phyloP scores from a whole-genome alignment of 1,140 invertebrate species.

The Neelides sp. region DNA sequence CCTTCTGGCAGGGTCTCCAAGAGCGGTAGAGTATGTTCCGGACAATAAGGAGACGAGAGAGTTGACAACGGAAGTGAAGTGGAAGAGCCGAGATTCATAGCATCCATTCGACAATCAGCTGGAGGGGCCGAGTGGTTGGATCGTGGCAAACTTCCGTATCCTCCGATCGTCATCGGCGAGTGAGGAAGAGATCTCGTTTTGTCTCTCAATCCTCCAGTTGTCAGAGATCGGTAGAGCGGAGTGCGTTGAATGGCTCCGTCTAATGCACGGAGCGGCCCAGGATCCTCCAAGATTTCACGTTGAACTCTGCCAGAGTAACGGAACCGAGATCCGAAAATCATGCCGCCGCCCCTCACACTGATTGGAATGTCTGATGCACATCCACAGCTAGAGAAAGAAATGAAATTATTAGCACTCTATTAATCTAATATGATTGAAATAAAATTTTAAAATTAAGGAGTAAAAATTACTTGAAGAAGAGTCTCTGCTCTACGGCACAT shows the following conservation, averaged over 20 bases:
- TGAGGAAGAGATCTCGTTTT: constrained; percentile 29
- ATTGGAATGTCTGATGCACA: constrained; percentile 55
- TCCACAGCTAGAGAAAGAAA: constrained; percentile 17
- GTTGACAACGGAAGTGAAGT: constrained; percentile 38
- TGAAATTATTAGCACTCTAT: neutral
- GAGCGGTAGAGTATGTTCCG: constrained; percentile 42
- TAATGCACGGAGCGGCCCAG: constrained; percentile 35
- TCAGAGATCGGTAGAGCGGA: constrained; percentile 26
- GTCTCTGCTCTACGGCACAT: constrained; percentile 89
- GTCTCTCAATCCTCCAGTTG: no score
- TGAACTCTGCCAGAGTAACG: constrained; percentile 79
- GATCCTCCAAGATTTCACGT: constrained; percentile 67
- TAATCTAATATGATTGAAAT: constrained; percentile 1
- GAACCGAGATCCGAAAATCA: constrained; percentile 87
- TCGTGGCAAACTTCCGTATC: constrained; percentile 66
- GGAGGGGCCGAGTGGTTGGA: constrained; percentile 59
- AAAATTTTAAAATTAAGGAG: constrained; percentile 4
- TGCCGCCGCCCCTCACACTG: constrained; percentile 84
- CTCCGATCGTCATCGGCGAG: constrained; percentile 37
- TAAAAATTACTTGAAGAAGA: constrained; percentile 86
- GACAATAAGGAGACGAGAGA: constrained; percentile 39
- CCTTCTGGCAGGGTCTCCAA: constrained; percentile 52
- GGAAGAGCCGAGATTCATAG: constrained; percentile 31
- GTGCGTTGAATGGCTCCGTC: constrained; percentile 29
- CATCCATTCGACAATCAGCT: constrained; percentile 38